Conservation (phyloP, 1,140 invertebrate genomes). For the Drosophila gunungcola region DNA sequence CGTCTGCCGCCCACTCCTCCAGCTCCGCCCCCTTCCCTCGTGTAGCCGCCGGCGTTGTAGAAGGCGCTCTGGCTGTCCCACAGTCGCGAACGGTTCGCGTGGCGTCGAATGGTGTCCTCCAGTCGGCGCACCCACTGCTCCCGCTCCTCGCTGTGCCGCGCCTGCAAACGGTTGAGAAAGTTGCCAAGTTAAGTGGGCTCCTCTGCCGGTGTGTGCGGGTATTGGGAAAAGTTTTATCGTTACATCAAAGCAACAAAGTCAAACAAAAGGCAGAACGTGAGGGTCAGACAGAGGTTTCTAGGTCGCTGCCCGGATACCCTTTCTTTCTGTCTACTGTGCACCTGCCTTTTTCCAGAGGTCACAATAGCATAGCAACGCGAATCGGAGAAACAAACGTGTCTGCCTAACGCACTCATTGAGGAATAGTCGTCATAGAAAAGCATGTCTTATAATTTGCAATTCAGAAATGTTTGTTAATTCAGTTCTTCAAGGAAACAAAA, state of each 20-base stretch:
- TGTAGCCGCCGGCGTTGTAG: slow-evolving; percentile 79
- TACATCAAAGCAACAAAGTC: slow-evolving; percentile 44
- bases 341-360: not conserved
- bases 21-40: slow-evolving; percentile 57
- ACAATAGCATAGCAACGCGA: not conserved
- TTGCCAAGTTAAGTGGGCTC: slow-evolving; percentile 24
- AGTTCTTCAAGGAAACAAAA: not conserved
- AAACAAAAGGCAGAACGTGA: slow-evolving; percentile 33
- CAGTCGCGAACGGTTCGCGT: slow-evolving; percentile 88
- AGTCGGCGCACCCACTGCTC: slow-evolving; percentile 97
- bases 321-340: not conserved
- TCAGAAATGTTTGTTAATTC: not conserved
- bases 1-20: slow-evolving; percentile 68
- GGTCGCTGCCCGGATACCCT: slow-evolving; percentile 36
- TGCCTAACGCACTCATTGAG: not conserved
- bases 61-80: slow-evolving; percentile 81
- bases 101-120: slow-evolving; percentile 96
- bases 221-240: slow-evolving; percentile 73
- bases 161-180: slow-evolving; percentile 86
- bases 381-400: not conserved
- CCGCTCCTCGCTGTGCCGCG: slow-evolving; percentile 95
- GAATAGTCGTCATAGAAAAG: not conserved
- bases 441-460: not conserved
- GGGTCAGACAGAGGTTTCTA: slow-evolving; percentile 32
- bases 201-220: slow-evolving; percentile 24